Conservation (phyloP, 2,888 invertebrate species). For the Seladonia tumulorum region DNA sequence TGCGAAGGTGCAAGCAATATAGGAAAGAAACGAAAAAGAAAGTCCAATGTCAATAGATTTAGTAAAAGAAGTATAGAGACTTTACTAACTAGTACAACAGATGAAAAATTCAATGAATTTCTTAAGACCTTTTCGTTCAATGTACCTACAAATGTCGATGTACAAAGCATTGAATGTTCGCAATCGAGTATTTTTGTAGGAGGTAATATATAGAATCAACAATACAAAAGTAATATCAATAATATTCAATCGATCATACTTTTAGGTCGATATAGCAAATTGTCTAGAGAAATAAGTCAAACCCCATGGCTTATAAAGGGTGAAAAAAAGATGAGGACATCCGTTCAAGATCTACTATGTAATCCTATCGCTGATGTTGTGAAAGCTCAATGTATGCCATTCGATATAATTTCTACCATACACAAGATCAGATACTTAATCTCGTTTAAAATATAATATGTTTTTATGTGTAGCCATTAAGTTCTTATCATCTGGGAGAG, state of each 20-base stretch:
- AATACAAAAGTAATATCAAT: constrained; percentile 64
- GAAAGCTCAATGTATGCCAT: constrained; percentile 85
- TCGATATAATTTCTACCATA: background rate
- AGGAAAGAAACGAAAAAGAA: constrained; percentile 82
- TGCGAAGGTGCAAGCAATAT: constrained; percentile 83
- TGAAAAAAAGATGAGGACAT: constrained; percentile 91
- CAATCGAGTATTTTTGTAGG: constrained; percentile 88
- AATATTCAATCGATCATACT: background rate
- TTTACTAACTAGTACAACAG: constrained; percentile 84
- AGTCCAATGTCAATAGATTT: constrained; percentile 85
- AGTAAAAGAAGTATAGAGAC: constrained; percentile 89
- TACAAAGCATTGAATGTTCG: constrained; percentile 85
- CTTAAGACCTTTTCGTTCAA: constrained; percentile 86
- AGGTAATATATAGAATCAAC: constrained; percentile 82
- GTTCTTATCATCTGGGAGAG: constrained; percentile 96
- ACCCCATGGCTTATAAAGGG: constrained; percentile 97
- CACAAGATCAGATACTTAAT: background rate
- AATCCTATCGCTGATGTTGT: constrained; percentile 87
- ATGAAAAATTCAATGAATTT: constrained; percentile 85
- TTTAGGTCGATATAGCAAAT: constrained; percentile 92
- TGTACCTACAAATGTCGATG: constrained; percentile 83
- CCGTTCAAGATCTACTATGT: constrained; percentile 95
- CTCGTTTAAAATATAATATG: background rate
- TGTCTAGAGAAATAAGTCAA: constrained; percentile 93
- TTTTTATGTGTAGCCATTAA: constrained; percentile 85